Percentiles rank a stretch among this genome's conserved stretches.
Evolutionary conservation across 2,113 vertebrate species (phyloP).

Genomic region (Seriola aureovittata): DNA sequence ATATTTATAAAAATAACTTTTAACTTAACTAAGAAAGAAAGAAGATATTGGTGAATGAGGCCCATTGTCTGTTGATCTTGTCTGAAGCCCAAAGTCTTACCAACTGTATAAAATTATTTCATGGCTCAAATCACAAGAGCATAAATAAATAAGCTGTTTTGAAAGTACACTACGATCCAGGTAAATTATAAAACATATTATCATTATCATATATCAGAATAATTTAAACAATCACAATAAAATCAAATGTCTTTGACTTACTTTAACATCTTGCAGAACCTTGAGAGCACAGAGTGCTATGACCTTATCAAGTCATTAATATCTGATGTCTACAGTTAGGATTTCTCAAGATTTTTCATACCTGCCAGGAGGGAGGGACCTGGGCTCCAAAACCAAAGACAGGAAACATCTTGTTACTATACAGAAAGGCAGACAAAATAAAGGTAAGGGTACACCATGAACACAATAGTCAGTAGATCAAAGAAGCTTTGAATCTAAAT

Average conservation of each 20-base stretch:
- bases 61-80: background rate
- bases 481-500: background rate
- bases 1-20: no score
- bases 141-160: background rate
- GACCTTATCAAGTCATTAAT: background rate
- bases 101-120: background rate
- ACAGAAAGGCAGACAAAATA: background rate
- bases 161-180: background rate
- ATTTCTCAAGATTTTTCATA: slow-evolving; percentile 54
- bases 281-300: background rate
- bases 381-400: slow-evolving; percentile 98
- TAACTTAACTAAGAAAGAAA: no score
- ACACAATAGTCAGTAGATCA: background rate
- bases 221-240: background rate
- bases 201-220: background rate
- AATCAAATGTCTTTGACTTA: background rate
- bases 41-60: no score
- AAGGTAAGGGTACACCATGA: background rate
- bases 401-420: slow-evolving; percentile 97
- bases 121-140: background rate
- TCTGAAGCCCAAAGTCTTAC: background rate
- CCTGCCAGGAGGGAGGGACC: slow-evolving; percentile 91
- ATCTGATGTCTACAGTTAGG: background rate
- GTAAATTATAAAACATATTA: background rate
- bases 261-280: background rate